Conservation (phyloP, 2,888 invertebrate genomes). For the Phymatocera aterrima region DNA sequence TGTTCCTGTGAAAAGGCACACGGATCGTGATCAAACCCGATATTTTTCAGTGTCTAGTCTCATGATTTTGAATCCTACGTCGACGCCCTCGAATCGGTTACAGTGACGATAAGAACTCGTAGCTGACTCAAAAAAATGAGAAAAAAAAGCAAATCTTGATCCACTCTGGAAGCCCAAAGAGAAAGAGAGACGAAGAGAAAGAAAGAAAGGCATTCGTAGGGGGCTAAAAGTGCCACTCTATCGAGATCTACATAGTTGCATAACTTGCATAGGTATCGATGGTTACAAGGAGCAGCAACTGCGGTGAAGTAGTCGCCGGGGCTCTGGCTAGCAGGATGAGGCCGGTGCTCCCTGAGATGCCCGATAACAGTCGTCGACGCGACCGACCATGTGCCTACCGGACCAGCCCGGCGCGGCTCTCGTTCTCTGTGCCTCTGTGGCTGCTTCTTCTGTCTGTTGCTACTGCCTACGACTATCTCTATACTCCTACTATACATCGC, state of each 20-base stretch:
- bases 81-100: neutral
- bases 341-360: slow-evolving; percentile 65
- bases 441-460: slow-evolving; percentile 28
- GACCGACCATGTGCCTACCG: slow-evolving; percentile 40
- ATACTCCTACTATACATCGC: neutral
- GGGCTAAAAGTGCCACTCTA: slow-evolving; percentile 49
- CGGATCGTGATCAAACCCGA: neutral
- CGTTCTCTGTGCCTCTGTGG: slow-evolving; percentile 17
- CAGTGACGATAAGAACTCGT: slow-evolving; percentile 20
- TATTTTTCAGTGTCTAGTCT: neutral
- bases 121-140: neutral
- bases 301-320: slow-evolving; percentile 33
- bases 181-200: too few relatives aligned
- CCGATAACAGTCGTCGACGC: slow-evolving; percentile 58
- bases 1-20: too few relatives aligned
- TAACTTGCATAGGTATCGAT: slow-evolving; percentile 57
- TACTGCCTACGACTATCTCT: slow-evolving; percentile 38
- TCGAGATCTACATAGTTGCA: slow-evolving; percentile 66
- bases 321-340: slow-evolving; percentile 55
- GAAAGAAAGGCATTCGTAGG: slow-evolving; percentile 14
- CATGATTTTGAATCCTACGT: neutral
- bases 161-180: slow-evolving; percentile 27
- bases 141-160: neutral
- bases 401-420: slow-evolving; percentile 40
- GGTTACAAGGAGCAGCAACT: slow-evolving; percentile 38